phyloP scores from a whole-genome alignment of 2,888 invertebrate species.

The Pachydiplax longipennis region DNA sequence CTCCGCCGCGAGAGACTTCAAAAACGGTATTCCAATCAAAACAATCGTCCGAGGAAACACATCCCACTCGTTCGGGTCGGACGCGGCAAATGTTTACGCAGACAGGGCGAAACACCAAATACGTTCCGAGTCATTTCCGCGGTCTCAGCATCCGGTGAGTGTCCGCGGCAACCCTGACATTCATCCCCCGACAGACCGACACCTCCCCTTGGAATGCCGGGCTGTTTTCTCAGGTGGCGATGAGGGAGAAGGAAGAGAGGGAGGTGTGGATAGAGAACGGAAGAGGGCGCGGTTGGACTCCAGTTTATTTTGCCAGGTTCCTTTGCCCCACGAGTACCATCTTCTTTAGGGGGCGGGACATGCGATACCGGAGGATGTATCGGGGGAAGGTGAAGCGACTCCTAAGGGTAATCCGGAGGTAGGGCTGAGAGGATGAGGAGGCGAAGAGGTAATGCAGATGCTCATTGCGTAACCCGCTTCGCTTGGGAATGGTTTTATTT shows the following conservation, averaged over 20 bases:
- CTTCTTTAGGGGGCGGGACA: background rate
- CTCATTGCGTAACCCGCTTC: background rate
- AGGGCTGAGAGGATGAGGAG: background rate
- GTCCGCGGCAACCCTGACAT: background rate
- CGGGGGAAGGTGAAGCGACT: background rate
- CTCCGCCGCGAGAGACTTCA: background rate
- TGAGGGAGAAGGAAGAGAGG: background rate
- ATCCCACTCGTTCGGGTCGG: background rate
- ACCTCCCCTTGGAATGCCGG: background rate
- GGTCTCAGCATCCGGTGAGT: background rate
- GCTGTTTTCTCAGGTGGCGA: background rate
- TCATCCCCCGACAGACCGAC: background rate
- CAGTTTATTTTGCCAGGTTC: background rate
- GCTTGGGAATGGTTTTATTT: background rate
- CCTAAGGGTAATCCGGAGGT: background rate
- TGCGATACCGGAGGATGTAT: background rate
- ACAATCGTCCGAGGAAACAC: background rate
- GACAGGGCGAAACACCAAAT: background rate
- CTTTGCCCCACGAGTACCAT: background rate
- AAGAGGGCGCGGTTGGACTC: background rate
- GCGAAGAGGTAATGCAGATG: background rate
- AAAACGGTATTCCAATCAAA: background rate
- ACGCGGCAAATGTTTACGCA: background rate
- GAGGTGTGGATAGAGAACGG: background rate
- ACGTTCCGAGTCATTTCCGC: background rate